These are phyloP conservation scores for Colletes collaris DNA, from an alignment of 2,888 invertebrate genomes.

Conservation along the genomic window DNA sequence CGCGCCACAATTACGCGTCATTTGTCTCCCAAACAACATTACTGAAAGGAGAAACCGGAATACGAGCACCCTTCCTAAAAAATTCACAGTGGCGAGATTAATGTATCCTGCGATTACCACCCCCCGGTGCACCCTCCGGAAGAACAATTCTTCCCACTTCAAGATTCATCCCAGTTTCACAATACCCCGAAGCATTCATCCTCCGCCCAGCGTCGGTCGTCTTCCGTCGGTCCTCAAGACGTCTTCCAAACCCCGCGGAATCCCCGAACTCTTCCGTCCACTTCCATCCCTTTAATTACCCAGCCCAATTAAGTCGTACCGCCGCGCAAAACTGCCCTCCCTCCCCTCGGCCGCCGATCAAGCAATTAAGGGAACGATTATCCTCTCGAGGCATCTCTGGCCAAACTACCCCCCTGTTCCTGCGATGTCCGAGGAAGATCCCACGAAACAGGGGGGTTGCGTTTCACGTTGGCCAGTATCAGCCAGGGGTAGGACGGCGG, in stretches of 20 bases:
- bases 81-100: too few relatives aligned
- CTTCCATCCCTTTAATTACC: not conserved
- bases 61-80: too few relatives aligned
- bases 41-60: too few relatives aligned
- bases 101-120: too few relatives aligned
- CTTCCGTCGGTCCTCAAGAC: too few relatives aligned
- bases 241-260: too few relatives aligned
- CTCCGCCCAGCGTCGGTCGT: not conserved
- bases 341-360: conserved; percentile 1
- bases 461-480: conserved; percentile 7
- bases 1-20: too few relatives aligned
- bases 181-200: not conserved
- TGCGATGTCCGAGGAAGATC: not conserved
- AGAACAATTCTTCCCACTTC: not conserved
- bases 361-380: conserved; percentile 32
- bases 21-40: too few relatives aligned
- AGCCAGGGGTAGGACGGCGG: not conserved
- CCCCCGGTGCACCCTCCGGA: too few relatives aligned
- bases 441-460: conserved; percentile 1
- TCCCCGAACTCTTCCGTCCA: not conserved
- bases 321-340: conserved; percentile 7
- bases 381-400: conserved; percentile 30
- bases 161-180: not conserved
- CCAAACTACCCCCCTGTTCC: not conserved
- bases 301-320: conserved; percentile 14